Evolutionary conservation across 2,888 invertebrate genomes (phyloP).

Genomic region (Xestia xanthographa): DNA sequence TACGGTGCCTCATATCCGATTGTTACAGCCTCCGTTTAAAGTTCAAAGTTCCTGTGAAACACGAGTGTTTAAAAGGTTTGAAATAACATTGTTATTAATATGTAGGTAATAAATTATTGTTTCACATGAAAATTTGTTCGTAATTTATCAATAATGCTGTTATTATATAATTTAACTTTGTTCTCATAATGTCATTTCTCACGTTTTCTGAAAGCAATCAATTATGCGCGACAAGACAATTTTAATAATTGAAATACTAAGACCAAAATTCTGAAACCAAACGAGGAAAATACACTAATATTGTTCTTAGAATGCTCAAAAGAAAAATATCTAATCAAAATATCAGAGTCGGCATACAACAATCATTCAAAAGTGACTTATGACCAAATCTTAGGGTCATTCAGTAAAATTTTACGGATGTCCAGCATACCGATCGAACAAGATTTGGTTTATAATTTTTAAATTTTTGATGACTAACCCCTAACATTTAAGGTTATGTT

Average conservation of each 20-base stretch:
- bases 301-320: constrained; percentile 60
- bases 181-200: constrained; percentile 1
- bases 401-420: constrained; percentile 53
- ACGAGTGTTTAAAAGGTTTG: constrained; percentile 16
- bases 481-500: constrained; percentile 73
- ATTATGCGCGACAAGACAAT: neutral
- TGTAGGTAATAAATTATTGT: constrained; percentile 21
- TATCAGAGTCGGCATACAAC: constrained; percentile 26
- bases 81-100: constrained; percentile 23
- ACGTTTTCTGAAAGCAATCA: neutral
- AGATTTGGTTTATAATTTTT: constrained; percentile 74
- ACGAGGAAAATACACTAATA: constrained; percentile 58
- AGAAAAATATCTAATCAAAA: constrained; percentile 48
- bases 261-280: constrained; percentile 12
- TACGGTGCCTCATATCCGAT: constrained; percentile 75
- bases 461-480: constrained; percentile 80
- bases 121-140: neutral
- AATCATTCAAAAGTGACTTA: constrained; percentile 45
- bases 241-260: neutral
- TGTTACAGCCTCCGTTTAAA: constrained; percentile 59
- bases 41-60: constrained; percentile 39
- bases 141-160: constrained; percentile 17
- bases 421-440: constrained; percentile 67
- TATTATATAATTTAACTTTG: neutral
- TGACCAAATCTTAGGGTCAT: constrained; percentile 48